Evolutionary conservation across 2,888 invertebrate species (phyloP), one percentile per base, ranked within the genome.

Genomic region (Hecatera dysodea): DNA sequence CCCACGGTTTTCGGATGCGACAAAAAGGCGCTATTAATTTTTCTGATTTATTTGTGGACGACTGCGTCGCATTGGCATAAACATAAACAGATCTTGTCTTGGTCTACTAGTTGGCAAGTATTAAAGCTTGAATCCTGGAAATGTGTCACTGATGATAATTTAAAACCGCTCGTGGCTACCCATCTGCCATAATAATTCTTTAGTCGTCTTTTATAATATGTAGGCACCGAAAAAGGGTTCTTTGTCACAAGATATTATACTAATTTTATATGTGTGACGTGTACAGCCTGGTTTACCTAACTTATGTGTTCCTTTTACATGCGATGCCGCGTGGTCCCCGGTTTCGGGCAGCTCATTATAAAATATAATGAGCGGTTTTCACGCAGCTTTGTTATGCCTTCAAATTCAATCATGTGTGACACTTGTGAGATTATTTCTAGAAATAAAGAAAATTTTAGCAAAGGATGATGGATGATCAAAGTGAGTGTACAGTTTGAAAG

Each of bases 331-430:
- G 63, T 50, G 67, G 61, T 59, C 48, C 53, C 50, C 55, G 53
- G 72, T 64, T 75, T 67, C 48, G 46, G 71, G 62, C 52, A 63
- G 55, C 80, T 83, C 75, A 84, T 84, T 84, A 84, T 83, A 80
- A 77, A 78, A 75, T 80, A 72, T 84, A 84, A 84, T 83, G 72
- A 82, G 72, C 42, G 39, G 61, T 48, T 48, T 69, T 59, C 64
- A 71, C 52, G 60, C 50, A 57, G 77, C 57, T 67, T 78, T 82
- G 72, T 80, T 66, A 55, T 67, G 59, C 62, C 15, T 59, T 63
- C 50, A 75, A 72, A 72, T 67, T 74, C 53, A 52, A 82, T 77
- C 57, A 61, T 52, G 36, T 24, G 59, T 48, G 70, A 63, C 71
- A 71, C 39, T 52, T 76, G 24, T 11, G 52, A 24, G 50, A 53